These are phyloP conservation scores for Apis laboriosa DNA, from an alignment of 1,140 invertebrate species.

Conservation along the genomic window DNA sequence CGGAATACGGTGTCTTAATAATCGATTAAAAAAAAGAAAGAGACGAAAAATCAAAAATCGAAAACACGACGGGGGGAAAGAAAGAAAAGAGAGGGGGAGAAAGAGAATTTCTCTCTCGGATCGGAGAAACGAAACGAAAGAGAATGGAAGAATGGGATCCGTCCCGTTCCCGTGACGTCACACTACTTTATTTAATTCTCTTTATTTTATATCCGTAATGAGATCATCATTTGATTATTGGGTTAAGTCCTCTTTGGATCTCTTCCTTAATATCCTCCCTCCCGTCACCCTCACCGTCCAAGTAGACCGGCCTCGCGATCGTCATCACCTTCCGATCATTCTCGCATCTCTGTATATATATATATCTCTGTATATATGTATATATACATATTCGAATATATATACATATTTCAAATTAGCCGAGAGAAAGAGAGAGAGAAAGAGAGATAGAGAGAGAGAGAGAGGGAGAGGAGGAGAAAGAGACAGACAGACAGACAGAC, in stretches of 20 bases:
- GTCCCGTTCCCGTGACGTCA: constrained; percentile 67
- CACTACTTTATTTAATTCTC: constrained; percentile 79
- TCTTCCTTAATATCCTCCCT: constrained; percentile 72
- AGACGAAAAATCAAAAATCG: neutral
- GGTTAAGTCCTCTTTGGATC: constrained; percentile 81
- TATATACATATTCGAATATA: too few relatives aligned
- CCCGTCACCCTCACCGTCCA: constrained; percentile 57
- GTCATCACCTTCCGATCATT: constrained; percentile 31
- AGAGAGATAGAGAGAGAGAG: too few relatives aligned
- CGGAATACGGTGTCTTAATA: neutral
- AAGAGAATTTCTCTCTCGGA: neutral
- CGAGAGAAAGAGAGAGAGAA: neutral
- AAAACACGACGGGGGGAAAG: neutral
- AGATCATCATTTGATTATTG: constrained; percentile 81
- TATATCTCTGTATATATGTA: neutral
- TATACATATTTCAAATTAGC: too few relatives aligned
- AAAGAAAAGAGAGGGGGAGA: neutral
- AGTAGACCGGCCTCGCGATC: constrained; percentile 60
- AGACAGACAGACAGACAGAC: neutral
- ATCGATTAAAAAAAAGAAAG: neutral
- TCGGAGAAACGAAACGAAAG: neutral
- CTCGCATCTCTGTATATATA: neutral
- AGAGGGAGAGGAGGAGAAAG: too few relatives aligned
- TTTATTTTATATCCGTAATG: constrained; percentile 80
- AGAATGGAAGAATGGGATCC: constrained; percentile 1